These are phyloP conservation scores for Drosophila kohkoa DNA, from an alignment of 1,140 invertebrate genomes.

Conservation along the genomic window DNA sequence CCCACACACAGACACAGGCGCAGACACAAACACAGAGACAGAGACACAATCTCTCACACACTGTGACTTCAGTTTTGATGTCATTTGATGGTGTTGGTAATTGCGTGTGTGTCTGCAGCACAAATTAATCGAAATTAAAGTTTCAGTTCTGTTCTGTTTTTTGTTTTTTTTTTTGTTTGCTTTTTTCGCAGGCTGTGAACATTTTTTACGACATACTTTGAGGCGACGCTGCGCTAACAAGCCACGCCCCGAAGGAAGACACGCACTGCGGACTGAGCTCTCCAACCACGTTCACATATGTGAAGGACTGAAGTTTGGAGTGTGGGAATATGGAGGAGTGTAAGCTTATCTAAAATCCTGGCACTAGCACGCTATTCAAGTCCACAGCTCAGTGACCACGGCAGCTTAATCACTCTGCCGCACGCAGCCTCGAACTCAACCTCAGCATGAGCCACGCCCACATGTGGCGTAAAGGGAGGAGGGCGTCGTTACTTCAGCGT, in stretches of 20 bases:
- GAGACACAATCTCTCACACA: too few relatives aligned
- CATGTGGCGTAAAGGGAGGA: slow-evolving; percentile 31
- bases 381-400: slow-evolving; percentile 36
- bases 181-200: slow-evolving; percentile 24
- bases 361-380: slow-evolving; percentile 70
- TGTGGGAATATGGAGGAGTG: background rate
- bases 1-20: slow-evolving; percentile 32
- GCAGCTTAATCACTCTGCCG: slow-evolving; percentile 71
- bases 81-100: slow-evolving; percentile 70
- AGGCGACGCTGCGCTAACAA: slow-evolving; percentile 50
- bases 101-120: slow-evolving; percentile 43
- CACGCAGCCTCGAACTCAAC: slow-evolving; percentile 63
- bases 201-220: slow-evolving; percentile 72
- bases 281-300: too few relatives aligned
- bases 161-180: background rate
- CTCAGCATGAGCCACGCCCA: slow-evolving; percentile 27
- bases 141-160: slow-evolving; percentile 17
- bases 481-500: slow-evolving; percentile 34
- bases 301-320: too few relatives aligned
- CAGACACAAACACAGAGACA: background rate
- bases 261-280: slow-evolving; percentile 5
- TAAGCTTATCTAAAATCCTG: slow-evolving; percentile 67
- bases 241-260: slow-evolving; percentile 48
- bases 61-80: slow-evolving; percentile 61
- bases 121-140: slow-evolving; percentile 80